Base-by-base conservation (phyloP, 1,140 invertebrate genomes). In the Drosophila auraria region DNA sequence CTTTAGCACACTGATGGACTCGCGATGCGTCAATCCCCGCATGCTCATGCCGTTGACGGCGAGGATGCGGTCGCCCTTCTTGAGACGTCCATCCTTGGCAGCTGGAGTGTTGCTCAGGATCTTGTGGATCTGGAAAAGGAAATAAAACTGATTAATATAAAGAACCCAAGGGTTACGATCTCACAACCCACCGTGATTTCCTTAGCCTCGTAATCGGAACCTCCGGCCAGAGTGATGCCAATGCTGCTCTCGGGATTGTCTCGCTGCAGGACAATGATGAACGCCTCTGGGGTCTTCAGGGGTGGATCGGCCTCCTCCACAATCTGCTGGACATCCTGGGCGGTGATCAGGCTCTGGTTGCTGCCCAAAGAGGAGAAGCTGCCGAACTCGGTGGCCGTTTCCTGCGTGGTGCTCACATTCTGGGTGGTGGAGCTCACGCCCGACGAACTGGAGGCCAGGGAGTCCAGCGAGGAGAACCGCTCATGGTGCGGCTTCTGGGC, bases 21-120 rank as follows among this genome's bases (percentile, higher is more conserved):
- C 96, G 15, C 96, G 94, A 91, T 98, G 97, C 30, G 96, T 97
- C 20, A 98, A 93, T 57, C 96, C 97, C 63, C 96, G 94, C 93
- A 97, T 96, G 72, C 95, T 95, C 87, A 95, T 95, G n/a, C 97
- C 97, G 93, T 99, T 98, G 75, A 98, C 98, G 42, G 97, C 97
- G 42, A 97, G 93, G 12, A 99, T 96, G 83, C 97, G 95, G 86
- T 98, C 97, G 15, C 98, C 97, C 87, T 97, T 95, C 92, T 97
- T 96, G n/a, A 98, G 94, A 57, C 96, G 94, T 4, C 97, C 97
- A 92, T 98, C 97, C 83, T 96, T 95, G 82, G 97, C 96, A 11
- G 97, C 97, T 63, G 97, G 95, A 75, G 97, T 97, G 74, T 97
- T 97, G 56, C 95, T 94, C 71, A 98, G 94, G 51, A 98, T 97